Base-by-base conservation (phyloP, 2,888 invertebrate species). In the Lasioglossum zephyrum region DNA sequence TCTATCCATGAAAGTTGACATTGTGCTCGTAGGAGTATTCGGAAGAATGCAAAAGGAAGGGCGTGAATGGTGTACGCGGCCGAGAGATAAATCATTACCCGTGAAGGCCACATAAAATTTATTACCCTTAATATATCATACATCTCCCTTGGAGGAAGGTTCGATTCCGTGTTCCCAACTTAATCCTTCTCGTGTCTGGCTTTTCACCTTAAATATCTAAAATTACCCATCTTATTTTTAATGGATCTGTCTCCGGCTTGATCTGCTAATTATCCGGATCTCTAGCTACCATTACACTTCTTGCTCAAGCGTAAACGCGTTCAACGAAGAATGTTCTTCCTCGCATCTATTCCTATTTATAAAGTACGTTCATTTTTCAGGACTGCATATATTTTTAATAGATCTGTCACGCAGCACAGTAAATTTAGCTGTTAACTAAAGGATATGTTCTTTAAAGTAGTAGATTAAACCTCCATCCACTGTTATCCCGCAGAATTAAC, bases 121-220 rank as follows among this genome's bases (percentile, higher is more conserved):
- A 83, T 83, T 53, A 82, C 76, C 83, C 53, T 53, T 82, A 82
- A 83, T 83, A 83, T 73, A 83, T 83, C 76, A 73, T 72, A 82
- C 74, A 72, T 75, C 53, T 82, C 63, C 39, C 53, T 70, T 13
- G 31, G 49, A 76, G 49, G 83, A 63, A 60, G 60, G 82, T 83
- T 83, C 83, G 76, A 82, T 82, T 82, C 26, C 60, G 53, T 63
- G 53, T 73, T 76, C 63, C 49, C 26, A 63, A 49, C 76, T 72
- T 82, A 82, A 82, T 83, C 53, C 76, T 73, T 72, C 76, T n/a
- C 6, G 41, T 18, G 44, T 16, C 26, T 31, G 66, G 22, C 60
- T 53, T 53, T 41, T 73, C 53, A 69, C 18, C n/a, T 47, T 73
- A 73, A 84, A 73, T 26, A 18, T 39, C 57, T 41, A 41, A 63